A percentile compares a stretch with the other conserved stretches of the same genome.
Evolutionary conservation across 2,888 invertebrate species (phyloP).

Genomic region (Bibio marci): DNA sequence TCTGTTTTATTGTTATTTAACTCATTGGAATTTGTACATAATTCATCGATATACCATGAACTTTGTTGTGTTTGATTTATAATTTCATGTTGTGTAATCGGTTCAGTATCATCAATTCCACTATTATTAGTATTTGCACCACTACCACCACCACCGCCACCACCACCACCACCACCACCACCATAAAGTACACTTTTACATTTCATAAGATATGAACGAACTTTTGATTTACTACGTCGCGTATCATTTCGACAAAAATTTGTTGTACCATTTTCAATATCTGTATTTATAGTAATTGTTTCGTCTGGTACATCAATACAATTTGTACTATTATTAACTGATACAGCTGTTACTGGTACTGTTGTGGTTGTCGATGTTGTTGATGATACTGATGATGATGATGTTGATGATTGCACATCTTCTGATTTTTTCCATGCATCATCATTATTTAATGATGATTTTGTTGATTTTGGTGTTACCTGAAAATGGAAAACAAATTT

Average conservation of each 20-base stretch:
- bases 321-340: too few relatives aligned
- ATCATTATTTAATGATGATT: not conserved
- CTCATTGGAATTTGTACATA: conserved; percentile 5
- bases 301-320: too few relatives aligned
- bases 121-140: too few relatives aligned
- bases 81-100: conserved; percentile 8
- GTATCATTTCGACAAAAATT: conserved; percentile 9
- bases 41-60: conserved; percentile 13
- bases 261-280: not conserved
- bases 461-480: not conserved
- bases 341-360: too few relatives aligned
- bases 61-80: conserved; percentile 6
- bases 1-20: not conserved
- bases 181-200: conserved; percentile 29
- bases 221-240: conserved; percentile 27
- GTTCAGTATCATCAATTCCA: not conserved
- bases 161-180: conserved; percentile 15
- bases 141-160: conserved; percentile 14
- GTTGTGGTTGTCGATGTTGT: not conserved
- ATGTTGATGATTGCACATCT: not conserved
- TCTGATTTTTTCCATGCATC: not conserved
- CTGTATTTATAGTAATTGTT: not conserved
- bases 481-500: not conserved
- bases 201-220: conserved; percentile 26
- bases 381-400: too few relatives aligned